phyloP scores from a whole-genome alignment of 2,113 vertebrate species.

The Atherinomorus stipes region DNA sequence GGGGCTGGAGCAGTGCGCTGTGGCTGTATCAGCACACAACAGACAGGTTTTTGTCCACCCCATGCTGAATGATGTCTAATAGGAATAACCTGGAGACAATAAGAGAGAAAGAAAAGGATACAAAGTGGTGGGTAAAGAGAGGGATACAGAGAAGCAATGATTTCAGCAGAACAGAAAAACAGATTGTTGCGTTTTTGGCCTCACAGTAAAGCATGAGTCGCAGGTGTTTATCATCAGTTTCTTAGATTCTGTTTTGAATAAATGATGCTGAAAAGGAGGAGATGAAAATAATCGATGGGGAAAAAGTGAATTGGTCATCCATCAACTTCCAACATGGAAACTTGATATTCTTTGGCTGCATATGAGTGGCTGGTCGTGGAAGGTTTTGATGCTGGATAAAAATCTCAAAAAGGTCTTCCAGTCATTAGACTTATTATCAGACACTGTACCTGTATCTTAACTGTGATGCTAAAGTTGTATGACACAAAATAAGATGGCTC shows the following conservation, averaged over 20 bases:
- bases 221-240: slow-evolving; percentile 6
- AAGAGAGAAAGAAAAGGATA: slow-evolving; percentile 32
- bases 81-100: slow-evolving; percentile 60
- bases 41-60: slow-evolving; percentile 64
- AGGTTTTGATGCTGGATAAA: slow-evolving; percentile 29
- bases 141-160: not conserved
- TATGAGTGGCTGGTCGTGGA: not conserved
- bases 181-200: not conserved
- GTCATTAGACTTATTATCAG: too few relatives aligned
- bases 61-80: slow-evolving; percentile 62
- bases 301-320: not conserved
- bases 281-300: not conserved
- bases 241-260: not conserved
- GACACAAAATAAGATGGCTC: too few relatives aligned
- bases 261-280: not conserved
- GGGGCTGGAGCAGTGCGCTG: slow-evolving; percentile 36
- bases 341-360: slow-evolving; percentile 12
- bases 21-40: slow-evolving; percentile 65
- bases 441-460: too few relatives aligned
- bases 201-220: not conserved
- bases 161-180: slow-evolving; percentile 20
- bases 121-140: slow-evolving; percentile 2
- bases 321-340: not conserved
- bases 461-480: too few relatives aligned
- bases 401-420: too few relatives aligned